Conservation (phyloP, 2,888 invertebrate genomes). For the Cheilosia urbana region DNA sequence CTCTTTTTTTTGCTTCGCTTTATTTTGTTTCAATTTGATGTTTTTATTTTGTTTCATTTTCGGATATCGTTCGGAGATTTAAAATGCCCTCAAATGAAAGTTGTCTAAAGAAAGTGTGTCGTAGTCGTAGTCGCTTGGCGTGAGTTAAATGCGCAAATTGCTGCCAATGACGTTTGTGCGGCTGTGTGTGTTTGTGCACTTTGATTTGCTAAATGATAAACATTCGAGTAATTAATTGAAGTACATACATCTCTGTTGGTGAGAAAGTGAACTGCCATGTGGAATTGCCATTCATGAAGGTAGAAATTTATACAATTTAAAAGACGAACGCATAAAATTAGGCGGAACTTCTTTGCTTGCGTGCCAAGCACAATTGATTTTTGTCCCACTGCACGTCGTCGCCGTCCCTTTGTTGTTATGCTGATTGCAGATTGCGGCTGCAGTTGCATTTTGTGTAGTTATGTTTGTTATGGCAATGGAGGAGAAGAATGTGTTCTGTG, state of each 20-base stretch:
- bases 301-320: constrained; percentile 41
- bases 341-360: constrained; percentile 50
- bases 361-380: constrained; percentile 44
- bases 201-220: constrained; percentile 65
- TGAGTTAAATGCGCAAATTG: constrained; percentile 51
- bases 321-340: constrained; percentile 28
- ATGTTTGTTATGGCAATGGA: constrained; percentile 38
- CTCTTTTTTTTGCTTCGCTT: not conserved
- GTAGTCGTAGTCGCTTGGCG: constrained; percentile 4
- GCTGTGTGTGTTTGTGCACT: constrained; percentile 15
- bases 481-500: constrained; percentile 20
- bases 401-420: constrained; percentile 21
- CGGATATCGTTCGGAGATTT: not conserved
- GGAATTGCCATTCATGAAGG: constrained; percentile 48
- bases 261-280: constrained; percentile 38
- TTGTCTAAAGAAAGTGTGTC: constrained; percentile 45
- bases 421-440: constrained; percentile 20
- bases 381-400: constrained; percentile 2
- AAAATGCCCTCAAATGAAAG: constrained; percentile 36
- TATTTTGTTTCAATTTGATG: not conserved
- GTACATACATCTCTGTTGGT: constrained; percentile 46
- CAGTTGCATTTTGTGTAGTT: not conserved
- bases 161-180: constrained; percentile 20
- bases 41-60: constrained; percentile 4
- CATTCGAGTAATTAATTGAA: constrained; percentile 60